Percentiles rank a stretch among this genome's conserved stretches.
Conservation (phyloP, 2,797 vertebrate species). For the Cryptoprocta ferox region DNA sequence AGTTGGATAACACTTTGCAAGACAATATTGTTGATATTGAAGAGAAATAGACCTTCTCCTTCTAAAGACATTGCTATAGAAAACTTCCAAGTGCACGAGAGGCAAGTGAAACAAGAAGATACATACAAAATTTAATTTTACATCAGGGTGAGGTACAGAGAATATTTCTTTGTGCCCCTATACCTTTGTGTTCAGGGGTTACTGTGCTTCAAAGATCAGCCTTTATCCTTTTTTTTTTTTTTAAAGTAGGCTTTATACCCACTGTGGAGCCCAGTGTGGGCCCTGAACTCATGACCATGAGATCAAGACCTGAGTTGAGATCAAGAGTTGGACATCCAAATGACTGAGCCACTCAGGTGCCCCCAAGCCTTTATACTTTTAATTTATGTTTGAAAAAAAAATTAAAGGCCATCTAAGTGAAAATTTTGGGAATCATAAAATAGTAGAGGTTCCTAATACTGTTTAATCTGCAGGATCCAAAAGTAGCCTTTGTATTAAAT, state of each 20-base stretch:
- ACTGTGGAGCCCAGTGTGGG: no score
- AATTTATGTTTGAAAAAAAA: not conserved
- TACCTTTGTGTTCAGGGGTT: not conserved
- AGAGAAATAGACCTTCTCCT: not conserved
- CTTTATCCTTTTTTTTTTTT: not conserved
- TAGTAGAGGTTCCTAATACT: not conserved
- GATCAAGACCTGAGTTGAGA: no score
- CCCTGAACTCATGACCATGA: no score
- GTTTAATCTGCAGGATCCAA: not conserved
- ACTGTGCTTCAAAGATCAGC: not conserved
- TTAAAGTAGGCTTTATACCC: no score
- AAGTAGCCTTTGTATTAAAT: not conserved
- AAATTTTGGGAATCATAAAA: not conserved
- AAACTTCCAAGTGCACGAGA: not conserved
- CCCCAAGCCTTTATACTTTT: not conserved
- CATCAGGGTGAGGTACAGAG: not conserved
- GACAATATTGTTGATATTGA: not conserved
- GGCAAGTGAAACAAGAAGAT: not conserved
- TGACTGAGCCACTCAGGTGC: no score
- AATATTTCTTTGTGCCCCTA: not conserved
- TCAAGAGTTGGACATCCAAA: no score
- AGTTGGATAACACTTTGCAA: not conserved
- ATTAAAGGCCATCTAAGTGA: not conserved
- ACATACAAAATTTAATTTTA: not conserved
- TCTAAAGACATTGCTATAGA: constrained; percentile 4